Evolutionary conservation across 2,113 vertebrate genomes (phyloP).

Genomic region (Chlorodrepanis virens): DNA sequence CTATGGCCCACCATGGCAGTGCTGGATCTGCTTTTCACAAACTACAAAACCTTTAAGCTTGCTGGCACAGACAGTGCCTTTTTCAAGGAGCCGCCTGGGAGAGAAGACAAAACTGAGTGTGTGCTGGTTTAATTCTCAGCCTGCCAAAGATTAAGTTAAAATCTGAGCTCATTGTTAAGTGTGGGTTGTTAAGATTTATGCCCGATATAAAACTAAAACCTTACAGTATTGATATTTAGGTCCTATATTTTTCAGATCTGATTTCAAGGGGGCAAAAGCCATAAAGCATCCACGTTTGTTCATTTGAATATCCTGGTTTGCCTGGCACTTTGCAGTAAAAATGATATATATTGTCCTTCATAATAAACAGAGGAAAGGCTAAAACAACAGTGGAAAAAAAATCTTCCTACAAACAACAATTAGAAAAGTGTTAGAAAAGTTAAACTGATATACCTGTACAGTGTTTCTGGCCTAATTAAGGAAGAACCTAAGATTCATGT

Average conservation of each 20-base stretch:
- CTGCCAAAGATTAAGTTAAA: conserved; percentile 49
- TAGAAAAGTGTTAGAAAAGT: background rate
- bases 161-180: conserved; percentile 49
- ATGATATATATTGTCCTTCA: conserved; percentile 39
- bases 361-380: conserved; percentile 19
- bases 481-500: background rate
- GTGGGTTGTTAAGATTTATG: conserved; percentile 50
- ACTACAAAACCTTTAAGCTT: conserved; percentile 18
- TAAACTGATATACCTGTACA: background rate
- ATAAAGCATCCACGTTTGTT: conserved; percentile 8
- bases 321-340: conserved; percentile 56
- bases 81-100: conserved; percentile 15
- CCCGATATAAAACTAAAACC: conserved; percentile 33
- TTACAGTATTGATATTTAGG: conserved; percentile 62
- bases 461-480: background rate
- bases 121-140: conserved; percentile 22
- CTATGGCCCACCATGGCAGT: conserved; percentile 16
- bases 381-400: conserved; percentile 23
- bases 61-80: conserved; percentile 24
- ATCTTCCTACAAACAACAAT: background rate
- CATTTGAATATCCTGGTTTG: conserved; percentile 50
- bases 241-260: conserved; percentile 56
- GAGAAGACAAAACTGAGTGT: background rate
- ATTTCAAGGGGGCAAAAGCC: conserved; percentile 51
- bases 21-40: conserved; percentile 39